Percentiles rank a stretch among this genome's conserved stretches.
These are phyloP conservation scores for Myotis planiceps DNA, from an alignment of 2,797 vertebrate genomes.

Conservation along the genomic window DNA sequence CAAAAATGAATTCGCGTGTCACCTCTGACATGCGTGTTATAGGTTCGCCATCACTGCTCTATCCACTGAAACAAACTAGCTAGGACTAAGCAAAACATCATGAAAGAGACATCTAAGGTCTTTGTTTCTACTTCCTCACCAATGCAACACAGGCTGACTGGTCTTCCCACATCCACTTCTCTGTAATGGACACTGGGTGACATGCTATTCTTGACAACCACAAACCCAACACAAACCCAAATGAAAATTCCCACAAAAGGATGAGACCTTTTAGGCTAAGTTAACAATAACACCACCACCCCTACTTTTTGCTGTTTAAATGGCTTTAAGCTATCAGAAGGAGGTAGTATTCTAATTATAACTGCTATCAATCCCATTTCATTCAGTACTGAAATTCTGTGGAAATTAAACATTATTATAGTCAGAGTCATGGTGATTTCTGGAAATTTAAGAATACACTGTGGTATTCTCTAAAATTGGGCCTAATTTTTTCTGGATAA, in stretches of 20 bases:
- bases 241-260: neutral
- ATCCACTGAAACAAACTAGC: too few relatives aligned
- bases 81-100: neutral
- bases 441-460: slow-evolving; percentile 47
- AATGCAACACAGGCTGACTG: neutral
- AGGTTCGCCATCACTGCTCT: too few relatives aligned
- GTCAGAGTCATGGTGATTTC: neutral
- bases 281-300: neutral
- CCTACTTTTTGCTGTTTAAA: neutral
- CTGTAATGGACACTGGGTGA: neutral
- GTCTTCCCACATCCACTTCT: neutral
- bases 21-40: too few relatives aligned
- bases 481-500: slow-evolving; percentile 47
- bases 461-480: slow-evolving; percentile 60
- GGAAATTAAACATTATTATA: slow-evolving; percentile 3
- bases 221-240: neutral
- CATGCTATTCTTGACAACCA: neutral
- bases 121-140: neutral
- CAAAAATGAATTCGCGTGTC: too few relatives aligned
- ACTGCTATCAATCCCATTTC: neutral
- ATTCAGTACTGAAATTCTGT: neutral
- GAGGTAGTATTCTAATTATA: neutral
- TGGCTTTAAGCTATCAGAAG: neutral
- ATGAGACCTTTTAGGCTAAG: neutral
- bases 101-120: neutral